phyloP scores from a whole-genome alignment of 2,113 vertebrate species.

The Ginglymostoma cirratum region DNA sequence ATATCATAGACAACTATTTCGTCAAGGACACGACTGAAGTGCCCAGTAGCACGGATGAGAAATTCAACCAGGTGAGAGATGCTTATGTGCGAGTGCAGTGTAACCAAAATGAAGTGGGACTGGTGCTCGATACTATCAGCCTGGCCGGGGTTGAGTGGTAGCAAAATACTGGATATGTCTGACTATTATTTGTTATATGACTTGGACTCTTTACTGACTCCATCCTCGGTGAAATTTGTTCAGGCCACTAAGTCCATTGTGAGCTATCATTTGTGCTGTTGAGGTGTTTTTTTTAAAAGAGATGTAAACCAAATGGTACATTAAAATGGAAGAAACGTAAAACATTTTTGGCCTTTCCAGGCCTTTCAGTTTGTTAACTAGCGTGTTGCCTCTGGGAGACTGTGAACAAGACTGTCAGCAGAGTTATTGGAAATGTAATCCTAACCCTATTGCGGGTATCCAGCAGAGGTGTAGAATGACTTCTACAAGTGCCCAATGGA shows the following conservation, averaged over 20 bases:
- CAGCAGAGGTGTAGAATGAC: neutral
- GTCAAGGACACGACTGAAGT: slow-evolving; percentile 94
- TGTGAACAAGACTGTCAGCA: neutral
- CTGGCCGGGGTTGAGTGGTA: neutral
- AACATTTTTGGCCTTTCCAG: neutral
- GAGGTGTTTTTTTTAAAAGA: neutral
- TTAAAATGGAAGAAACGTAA: neutral
- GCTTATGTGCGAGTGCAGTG: too few relatives aligned
- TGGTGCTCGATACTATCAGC: neutral
- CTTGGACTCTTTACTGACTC: neutral
- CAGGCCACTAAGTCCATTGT: neutral
- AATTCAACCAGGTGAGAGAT: slow-evolving; percentile 82
- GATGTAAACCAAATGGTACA: neutral
- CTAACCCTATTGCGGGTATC: too few relatives aligned
- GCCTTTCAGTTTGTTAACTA: neutral
- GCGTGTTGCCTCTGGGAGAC: neutral
- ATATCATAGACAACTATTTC: slow-evolving; percentile 96
- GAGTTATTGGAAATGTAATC: neutral
- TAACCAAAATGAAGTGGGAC: too few relatives aligned
- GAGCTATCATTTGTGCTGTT: neutral
- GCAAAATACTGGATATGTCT: neutral
- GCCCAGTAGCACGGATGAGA: slow-evolving; percentile 96
- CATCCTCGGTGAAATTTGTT: neutral
- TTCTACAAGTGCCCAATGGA: neutral
- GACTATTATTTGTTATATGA: neutral